Evolutionary conservation across 2,888 invertebrate genomes (phyloP).

Genomic region (Heliconius cydno): DNA sequence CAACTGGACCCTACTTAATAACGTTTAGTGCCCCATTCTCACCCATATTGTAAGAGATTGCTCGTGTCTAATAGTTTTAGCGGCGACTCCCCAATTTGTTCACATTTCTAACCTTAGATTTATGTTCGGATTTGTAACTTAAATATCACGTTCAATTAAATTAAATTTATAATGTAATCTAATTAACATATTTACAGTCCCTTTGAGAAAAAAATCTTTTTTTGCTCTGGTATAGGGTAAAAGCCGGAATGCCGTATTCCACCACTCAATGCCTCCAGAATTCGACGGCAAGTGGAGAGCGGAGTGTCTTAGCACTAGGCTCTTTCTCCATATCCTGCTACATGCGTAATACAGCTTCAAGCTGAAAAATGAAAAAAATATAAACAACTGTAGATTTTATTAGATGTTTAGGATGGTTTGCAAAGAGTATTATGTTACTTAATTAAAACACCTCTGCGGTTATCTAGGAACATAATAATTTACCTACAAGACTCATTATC

Average conservation of each 20-base stretch:
- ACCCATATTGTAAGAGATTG: slow-evolving; percentile 34
- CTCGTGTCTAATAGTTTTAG: slow-evolving; percentile 26
- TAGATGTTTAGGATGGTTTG: neutral
- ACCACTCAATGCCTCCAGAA: no score
- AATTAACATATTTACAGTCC: neutral
- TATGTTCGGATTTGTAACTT: neutral
- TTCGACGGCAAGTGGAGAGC: no score
- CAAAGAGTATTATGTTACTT: neutral
- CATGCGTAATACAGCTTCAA: no score
- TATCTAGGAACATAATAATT: no score
- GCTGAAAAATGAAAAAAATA: no score
- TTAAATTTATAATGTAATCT: neutral
- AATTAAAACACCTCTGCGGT: neutral
- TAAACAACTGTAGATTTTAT: neutral
- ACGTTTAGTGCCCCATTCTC: slow-evolving; percentile 49
- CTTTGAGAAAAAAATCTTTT: no score
- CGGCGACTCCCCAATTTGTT: slow-evolving; percentile 1
- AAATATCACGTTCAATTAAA: neutral
- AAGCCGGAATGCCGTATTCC: no score
- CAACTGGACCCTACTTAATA: slow-evolving; percentile 56
- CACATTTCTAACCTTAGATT: slow-evolving; percentile 2
- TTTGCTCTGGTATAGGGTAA: no score
- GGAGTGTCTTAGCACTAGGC: no score
- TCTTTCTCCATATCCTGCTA: no score
- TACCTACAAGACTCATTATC: no score